A percentile compares a stretch with the other conserved stretches of the same genome.
These are phyloP conservation scores for Grapholita molesta DNA, from an alignment of 1,140 invertebrate genomes.

Conservation along the genomic window DNA sequence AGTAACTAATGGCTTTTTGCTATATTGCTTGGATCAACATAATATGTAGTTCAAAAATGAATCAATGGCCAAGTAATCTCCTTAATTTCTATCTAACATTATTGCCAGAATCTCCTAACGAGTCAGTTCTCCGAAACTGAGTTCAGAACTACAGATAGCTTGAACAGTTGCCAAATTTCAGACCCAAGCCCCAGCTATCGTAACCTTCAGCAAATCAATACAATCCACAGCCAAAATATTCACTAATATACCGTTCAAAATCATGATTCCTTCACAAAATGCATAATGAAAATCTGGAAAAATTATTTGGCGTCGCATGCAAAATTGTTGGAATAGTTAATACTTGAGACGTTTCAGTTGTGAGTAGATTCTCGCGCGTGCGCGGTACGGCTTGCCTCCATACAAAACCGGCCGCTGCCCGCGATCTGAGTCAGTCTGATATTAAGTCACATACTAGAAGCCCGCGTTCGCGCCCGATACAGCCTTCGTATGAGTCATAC, in stretches of 20 bases:
- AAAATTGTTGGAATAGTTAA: conserved; percentile 63
- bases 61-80: background rate
- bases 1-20: background rate
- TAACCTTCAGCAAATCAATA: conserved; percentile 16
- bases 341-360: conserved; percentile 47
- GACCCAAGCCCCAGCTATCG: background rate
- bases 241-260: conserved; percentile 48
- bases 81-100: background rate
- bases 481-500: conserved; percentile 61
- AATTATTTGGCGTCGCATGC: conserved; percentile 57
- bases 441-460: conserved; percentile 64
- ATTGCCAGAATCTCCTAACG: background rate
- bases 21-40: background rate
- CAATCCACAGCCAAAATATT: conserved; percentile 29
- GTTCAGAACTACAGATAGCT: background rate
- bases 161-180: background rate
- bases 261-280: conserved; percentile 62
- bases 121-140: background rate
- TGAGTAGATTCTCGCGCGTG: conserved; percentile 52
- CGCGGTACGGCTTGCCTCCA: conserved; percentile 46
- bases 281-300: conserved; percentile 40
- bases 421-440: conserved; percentile 72
- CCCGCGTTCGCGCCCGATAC: conserved; percentile 49
- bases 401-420: conserved; percentile 68
- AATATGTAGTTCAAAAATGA: background rate